phyloP scores from a whole-genome alignment of 2,113 vertebrate species.

The Oryctolagus cuniculus region DNA sequence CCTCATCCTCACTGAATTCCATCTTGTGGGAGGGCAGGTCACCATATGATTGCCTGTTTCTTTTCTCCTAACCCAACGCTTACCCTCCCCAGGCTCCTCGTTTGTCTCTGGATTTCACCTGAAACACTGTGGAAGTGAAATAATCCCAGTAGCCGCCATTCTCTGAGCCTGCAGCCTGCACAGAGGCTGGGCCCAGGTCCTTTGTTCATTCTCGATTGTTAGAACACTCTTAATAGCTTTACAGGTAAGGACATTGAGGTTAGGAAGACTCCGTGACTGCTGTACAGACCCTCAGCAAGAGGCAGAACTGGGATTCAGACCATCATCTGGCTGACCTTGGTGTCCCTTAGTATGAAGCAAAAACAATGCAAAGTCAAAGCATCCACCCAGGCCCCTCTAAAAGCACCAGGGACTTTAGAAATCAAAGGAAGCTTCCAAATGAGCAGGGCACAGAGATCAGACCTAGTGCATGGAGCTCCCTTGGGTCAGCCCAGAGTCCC shows the following conservation, averaged over 20 bases:
- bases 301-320: background rate
- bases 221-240: background rate
- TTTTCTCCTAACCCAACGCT: background rate
- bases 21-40: background rate
- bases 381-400: background rate
- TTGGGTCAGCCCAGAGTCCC: background rate
- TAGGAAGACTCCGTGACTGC: background rate
- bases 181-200: background rate
- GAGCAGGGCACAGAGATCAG: background rate
- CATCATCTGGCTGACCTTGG: background rate
- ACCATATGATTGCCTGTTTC: background rate
- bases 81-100: background rate
- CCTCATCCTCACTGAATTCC: background rate
- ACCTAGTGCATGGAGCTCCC: background rate
- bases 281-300: background rate
- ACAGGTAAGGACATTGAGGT: background rate
- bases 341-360: background rate
- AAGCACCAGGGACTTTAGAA: background rate
- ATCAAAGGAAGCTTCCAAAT: background rate
- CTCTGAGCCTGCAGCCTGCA: rapidly evolving
- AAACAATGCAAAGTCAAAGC: background rate
- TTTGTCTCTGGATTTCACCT: slow-evolving; percentile 1
- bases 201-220: background rate
- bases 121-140: background rate
- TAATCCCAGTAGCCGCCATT: background rate